Evolutionary conservation across 1,140 invertebrate species (phyloP).

Genomic region (Rhynchophorus ferrugineus): DNA sequence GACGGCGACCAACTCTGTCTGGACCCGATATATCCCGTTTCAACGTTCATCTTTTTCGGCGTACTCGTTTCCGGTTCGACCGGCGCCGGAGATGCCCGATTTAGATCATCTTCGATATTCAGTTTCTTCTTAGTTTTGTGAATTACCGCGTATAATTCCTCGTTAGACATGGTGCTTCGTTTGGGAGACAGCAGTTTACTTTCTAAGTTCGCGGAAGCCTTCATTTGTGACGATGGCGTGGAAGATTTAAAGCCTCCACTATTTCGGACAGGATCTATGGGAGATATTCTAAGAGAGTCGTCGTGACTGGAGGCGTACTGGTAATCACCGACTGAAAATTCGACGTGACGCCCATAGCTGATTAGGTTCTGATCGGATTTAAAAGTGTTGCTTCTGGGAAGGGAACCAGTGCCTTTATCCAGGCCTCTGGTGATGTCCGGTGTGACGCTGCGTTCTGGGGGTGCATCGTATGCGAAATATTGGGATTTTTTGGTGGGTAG

Average conservation of each 20-base stretch:
- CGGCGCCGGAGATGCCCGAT: slow-evolving; percentile 46
- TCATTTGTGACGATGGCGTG: slow-evolving; percentile 48
- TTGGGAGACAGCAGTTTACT: slow-evolving; percentile 50
- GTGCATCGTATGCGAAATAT: slow-evolving; percentile 31
- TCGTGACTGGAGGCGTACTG: slow-evolving; percentile 2
- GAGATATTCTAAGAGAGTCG: slow-evolving; percentile 47
- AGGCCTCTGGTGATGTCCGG: slow-evolving; percentile 51
- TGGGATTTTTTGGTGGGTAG: slow-evolving; percentile 34
- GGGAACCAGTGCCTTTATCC: slow-evolving; percentile 15
- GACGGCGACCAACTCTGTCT: slow-evolving; percentile 49
- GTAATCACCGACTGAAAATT: background rate
- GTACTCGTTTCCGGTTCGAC: slow-evolving; percentile 41
- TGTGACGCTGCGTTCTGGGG: slow-evolving; percentile 47
- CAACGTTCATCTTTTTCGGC: slow-evolving; percentile 44
- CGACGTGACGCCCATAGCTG: slow-evolving; percentile 20
- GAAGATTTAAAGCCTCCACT: slow-evolving; percentile 50
- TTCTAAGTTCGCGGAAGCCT: slow-evolving; percentile 34
- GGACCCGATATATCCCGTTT: slow-evolving; percentile 48
- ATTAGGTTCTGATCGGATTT: slow-evolving; percentile 13
- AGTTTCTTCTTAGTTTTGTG: slow-evolving; percentile 70
- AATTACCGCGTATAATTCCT: slow-evolving; percentile 68
- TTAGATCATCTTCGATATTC: slow-evolving; percentile 53
- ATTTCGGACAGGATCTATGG: slow-evolving; percentile 52
- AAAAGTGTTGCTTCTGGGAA: slow-evolving; percentile 4
- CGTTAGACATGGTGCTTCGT: slow-evolving; percentile 66